Base-by-base conservation (phyloP, 2,888 invertebrate species). In the Schizaphis graminum region DNA sequence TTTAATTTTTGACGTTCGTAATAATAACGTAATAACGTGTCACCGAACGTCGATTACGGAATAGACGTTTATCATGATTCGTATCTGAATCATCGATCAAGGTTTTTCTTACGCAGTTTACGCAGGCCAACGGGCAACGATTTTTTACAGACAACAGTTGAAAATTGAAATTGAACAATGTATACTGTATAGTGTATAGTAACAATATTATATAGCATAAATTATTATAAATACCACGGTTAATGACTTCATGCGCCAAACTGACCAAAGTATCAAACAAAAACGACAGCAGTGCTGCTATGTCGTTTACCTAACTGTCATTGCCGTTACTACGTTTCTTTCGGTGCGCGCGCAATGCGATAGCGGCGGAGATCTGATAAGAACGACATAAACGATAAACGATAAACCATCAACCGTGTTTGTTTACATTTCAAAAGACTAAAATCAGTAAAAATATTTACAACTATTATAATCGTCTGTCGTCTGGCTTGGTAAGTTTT, bases 401-500 rank as follows among this genome's bases (percentile, higher is more conserved):
- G 67, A 67, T 10, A 88, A 53, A 77, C 77, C 77, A 67, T n/a
- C 13, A 13, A 67, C 67, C n/a, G 77, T 44, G 35, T 89, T 77
- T 93, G 88, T 93, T 89, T 89, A 89, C 77, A 89, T 77, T 93
- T 89, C 13, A 56, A 93, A 89, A 41, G 24, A 57, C 41, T 16
- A n/a, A 86, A 85, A n/a, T 41, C 53, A 11, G 26, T 67, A 91
- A 44, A 86, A 85, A n/a, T 28, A 44, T 0, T 8, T 67, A 91
- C n/a, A 47, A 41, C 57, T 41, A 1, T 1, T 41, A 57, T 91
- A 41, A 77, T 35, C 77, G 77, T 77, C 77, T 41, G 77, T 67
- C 88, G 41, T 89, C 88, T 16, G 24, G 24, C 77, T 90, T 67
- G 94, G 94, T 94, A 94, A 94, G 94, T 94, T 91, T 89, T 93